Percentiles rank a stretch among this genome's conserved stretches.
phyloP scores from a whole-genome alignment of 2,888 invertebrate genomes.

The Xestoiulus laeticollis region DNA sequence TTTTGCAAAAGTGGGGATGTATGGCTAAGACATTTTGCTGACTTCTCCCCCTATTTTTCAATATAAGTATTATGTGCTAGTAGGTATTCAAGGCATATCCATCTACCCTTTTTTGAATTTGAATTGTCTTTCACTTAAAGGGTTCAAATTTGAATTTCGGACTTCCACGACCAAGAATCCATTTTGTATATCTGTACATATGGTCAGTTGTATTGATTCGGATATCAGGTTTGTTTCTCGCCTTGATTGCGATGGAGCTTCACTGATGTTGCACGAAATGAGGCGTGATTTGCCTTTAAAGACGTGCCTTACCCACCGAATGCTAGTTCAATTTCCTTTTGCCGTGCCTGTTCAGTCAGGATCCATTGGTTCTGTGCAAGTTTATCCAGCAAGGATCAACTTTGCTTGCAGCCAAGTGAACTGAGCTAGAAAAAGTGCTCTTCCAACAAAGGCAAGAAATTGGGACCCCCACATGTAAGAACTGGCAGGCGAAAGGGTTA shows the following conservation, averaged over 20 bases:
- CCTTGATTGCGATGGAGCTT: slow-evolving; percentile 28
- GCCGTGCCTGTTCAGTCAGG: neutral
- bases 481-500: slow-evolving; percentile 6
- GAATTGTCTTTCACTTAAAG: neutral
- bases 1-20: no score
- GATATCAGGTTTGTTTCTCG: slow-evolving; percentile 6
- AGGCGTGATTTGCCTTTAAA: slow-evolving; percentile 29
- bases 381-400: neutral
- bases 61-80: no score
- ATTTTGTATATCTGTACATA: neutral
- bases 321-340: slow-evolving; percentile 29
- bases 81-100: no score
- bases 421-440: slow-evolving; percentile 34
- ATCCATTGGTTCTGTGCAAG: neutral
- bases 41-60: no score
- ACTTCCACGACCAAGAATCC: neutral
- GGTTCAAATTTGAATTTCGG: neutral
- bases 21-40: no score
- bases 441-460: slow-evolving; percentile 7
- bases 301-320: slow-evolving; percentile 12
- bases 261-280: slow-evolving; percentile 25
- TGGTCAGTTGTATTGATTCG: slow-evolving; percentile 37
- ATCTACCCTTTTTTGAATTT: neutral
- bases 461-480: neutral
- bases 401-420: slow-evolving; percentile 24